These are phyloP conservation scores for Macaca fascicularis DNA, from an alignment of 2,113 vertebrate genomes.

Conservation along the genomic window T2T-MFA8v1.1 NC_088377.1:17206001-17206500, in stretches of 20 bases:
- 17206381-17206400: neutral
- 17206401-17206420: neutral
- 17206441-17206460: neutral
- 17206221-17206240: neutral
- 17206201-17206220: neutral
- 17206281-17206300: neutral
- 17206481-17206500: neutral
- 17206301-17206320: neutral
- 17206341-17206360: neutral
- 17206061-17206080: neutral
- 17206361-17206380: neutral
- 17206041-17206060: neutral
- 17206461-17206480: neutral
- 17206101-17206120: neutral
- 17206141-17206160: neutral
- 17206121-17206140: neutral
- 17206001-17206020: neutral
- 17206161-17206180: neutral
- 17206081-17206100: neutral
- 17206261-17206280: neutral
- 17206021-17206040: neutral
- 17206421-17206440: neutral
- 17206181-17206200: neutral
- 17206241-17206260: neutral
- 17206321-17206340: neutral